Percentiles rank a stretch among this genome's conserved stretches.
Evolutionary conservation across 2,113 vertebrate genomes (phyloP).

Genomic region (Erythrocebus patas): DNA sequence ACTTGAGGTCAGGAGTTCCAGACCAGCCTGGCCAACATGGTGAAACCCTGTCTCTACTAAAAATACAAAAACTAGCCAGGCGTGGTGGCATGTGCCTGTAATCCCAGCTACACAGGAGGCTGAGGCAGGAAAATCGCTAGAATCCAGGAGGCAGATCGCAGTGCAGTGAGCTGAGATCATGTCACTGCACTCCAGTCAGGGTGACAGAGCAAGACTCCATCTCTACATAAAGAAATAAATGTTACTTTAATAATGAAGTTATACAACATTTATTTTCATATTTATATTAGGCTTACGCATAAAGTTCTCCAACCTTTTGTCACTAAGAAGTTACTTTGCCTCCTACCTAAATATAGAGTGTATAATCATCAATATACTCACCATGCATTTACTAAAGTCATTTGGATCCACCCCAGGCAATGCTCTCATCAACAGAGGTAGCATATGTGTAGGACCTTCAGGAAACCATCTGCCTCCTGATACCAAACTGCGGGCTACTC

Average conservation of each 20-base stretch:
- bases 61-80: too few relatives aligned
- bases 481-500: constrained; percentile 96
- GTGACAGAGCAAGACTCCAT: too few relatives aligned
- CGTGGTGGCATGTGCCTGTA: too few relatives aligned
- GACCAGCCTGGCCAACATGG: too few relatives aligned
- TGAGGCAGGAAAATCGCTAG: too few relatives aligned
- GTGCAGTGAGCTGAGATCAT: too few relatives aligned
- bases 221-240: too few relatives aligned
- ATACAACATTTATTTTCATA: neutral
- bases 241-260: neutral
- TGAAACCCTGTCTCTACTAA: too few relatives aligned
- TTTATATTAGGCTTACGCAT: neutral
- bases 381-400: constrained; percentile 99
- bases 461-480: constrained; percentile 93
- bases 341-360: neutral
- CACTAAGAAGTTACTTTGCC: neutral
- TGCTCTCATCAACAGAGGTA: constrained; percentile 97
- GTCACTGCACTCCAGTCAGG: too few relatives aligned
- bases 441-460: constrained; percentile 97
- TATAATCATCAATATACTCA: constrained; percentile 72
- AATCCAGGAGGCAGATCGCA: too few relatives aligned
- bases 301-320: neutral
- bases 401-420: constrained; percentile 98
- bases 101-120: too few relatives aligned
- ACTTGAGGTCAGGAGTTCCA: too few relatives aligned